Evolutionary conservation across 1,140 invertebrate species (phyloP).

Genomic region (Aphelinus certus): DNA sequence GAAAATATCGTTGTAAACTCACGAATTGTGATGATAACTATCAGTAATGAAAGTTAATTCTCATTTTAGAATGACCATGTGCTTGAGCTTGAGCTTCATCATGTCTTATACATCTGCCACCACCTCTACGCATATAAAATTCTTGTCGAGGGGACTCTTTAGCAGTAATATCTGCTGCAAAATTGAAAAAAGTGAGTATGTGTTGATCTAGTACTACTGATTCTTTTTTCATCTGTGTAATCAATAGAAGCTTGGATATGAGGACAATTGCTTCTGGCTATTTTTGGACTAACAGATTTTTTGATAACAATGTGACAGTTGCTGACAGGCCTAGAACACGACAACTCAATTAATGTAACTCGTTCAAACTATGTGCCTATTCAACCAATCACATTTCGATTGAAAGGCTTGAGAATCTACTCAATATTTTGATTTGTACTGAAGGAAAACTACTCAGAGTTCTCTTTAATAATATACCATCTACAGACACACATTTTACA

Average conservation of each 20-base stretch:
- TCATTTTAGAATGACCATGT: conserved; percentile 57
- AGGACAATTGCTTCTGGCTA: conserved; percentile 51
- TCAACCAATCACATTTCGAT: no score
- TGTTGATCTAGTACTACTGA: conserved; percentile 55
- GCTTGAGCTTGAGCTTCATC: conserved; percentile 58
- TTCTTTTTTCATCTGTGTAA: conserved; percentile 72
- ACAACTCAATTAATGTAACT: no score
- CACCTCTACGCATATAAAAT: conserved; percentile 75
- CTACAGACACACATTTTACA: no score
- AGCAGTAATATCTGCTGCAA: conserved; percentile 87
- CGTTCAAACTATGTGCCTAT: no score
- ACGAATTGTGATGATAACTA: conserved; percentile 83
- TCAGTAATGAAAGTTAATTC: conserved; percentile 52
- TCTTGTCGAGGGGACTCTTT: conserved; percentile 86
- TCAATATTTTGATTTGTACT: no score
- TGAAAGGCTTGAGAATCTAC: no score
- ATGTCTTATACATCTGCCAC: conserved; percentile 71
- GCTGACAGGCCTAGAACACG: conserved; percentile 52
- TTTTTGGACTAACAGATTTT: conserved; percentile 55
- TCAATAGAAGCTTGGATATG: conserved; percentile 56
- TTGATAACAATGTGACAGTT: conserved; percentile 51
- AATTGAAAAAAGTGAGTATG: conserved; percentile 60
- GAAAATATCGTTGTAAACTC: conserved; percentile 62
- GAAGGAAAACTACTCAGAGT: no score
- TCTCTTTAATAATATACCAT: no score